Percentiles rank a stretch among this genome's conserved stretches.
These are phyloP conservation scores for Saxidomus purpurata DNA, from an alignment of 1,140 invertebrate genomes.

Conservation along the genomic window DNA sequence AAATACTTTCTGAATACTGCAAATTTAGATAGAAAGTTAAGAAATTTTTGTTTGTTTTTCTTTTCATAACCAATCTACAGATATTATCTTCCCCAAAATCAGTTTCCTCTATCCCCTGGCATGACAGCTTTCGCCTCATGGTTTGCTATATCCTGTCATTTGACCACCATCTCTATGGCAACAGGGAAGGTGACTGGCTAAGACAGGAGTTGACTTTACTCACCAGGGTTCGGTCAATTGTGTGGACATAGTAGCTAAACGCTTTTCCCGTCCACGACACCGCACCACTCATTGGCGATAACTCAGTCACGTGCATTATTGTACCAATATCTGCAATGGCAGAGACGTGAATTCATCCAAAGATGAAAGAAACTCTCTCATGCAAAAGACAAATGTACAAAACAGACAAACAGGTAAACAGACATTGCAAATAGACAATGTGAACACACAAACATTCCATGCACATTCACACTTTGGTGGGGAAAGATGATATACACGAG, in stretches of 20 bases:
- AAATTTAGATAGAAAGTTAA: too few species aligned
- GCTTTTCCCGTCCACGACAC: slow-evolving; percentile 99
- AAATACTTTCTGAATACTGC: too few species aligned
- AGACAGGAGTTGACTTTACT: slow-evolving; percentile 70
- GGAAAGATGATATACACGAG: background rate
- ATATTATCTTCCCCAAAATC: background rate
- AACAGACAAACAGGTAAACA: slow-evolving; percentile 19
- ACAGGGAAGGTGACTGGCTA: slow-evolving; percentile 8
- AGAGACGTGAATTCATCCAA: slow-evolving; percentile 39
- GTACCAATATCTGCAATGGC: slow-evolving; percentile 95
- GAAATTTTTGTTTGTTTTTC: too few species aligned
- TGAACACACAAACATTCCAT: slow-evolving; percentile 19
- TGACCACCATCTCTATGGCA: slow-evolving; percentile 43
- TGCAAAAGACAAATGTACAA: background rate
- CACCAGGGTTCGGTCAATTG: slow-evolving; percentile 91
- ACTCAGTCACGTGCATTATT: slow-evolving; percentile 99
- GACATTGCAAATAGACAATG: slow-evolving; percentile 4
- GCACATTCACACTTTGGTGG: background rate
- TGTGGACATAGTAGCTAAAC: slow-evolving; percentile 98
- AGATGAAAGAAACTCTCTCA: slow-evolving; percentile 20
- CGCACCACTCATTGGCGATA: slow-evolving; percentile 97
- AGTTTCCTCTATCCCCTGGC: background rate
- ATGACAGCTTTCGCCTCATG: background rate
- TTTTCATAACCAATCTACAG: too few species aligned
- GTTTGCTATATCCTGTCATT: slow-evolving; percentile 25